Evolutionary conservation across 2,113 vertebrate species (phyloP), one percentile per base, ranked within the genome.

Genomic region (Tyrannus savana): DNA sequence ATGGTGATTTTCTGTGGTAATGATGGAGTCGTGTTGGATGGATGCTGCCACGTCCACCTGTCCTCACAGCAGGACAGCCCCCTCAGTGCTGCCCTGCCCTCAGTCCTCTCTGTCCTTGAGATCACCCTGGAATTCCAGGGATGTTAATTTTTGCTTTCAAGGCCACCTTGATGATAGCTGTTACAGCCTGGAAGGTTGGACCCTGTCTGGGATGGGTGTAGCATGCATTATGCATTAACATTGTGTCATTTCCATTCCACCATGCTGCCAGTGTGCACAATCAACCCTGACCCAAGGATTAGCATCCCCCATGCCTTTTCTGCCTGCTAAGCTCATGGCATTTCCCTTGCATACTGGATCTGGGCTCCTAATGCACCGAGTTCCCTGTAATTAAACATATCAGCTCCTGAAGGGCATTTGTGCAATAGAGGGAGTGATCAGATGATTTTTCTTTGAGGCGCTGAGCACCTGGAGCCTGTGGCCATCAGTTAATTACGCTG

Each of bases 201-300:
- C 27, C 27, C 66, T 39, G 7, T 28, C 52, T 72, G 66, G 35
- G 12, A 18, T 39, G 19, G 24, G 8, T 68, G 33, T 55, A 39
- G 56, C 8, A 10, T 16, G 37, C 14, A 41, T 7, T 42, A 56
- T 46, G 30, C 6, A 33, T 60, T 78, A 41, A 39, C 21, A 19
- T 4, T 3, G 23, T 27, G 46, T 37, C 6, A 13, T 10, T 59
- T 78, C 56, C 21, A 41, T 81, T 91, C 42, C 24, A 22, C 8
- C 4, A 0, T 49, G 27, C 28, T 59, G 31, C 52, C 28, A n/a
- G 2, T 14, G 2, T 14, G 14, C 12, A 66, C 1, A 1, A 5
- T 44, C 56, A 66, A 37, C 53, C 12, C 41, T 44, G 37, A 74
- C 49, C 25, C 15, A 39, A 35, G 33, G 50, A 60, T 90, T 66